Evolutionary conservation across 2,797 vertebrate genomes (phyloP).

Genomic region (Rhincodon typus): DNA sequence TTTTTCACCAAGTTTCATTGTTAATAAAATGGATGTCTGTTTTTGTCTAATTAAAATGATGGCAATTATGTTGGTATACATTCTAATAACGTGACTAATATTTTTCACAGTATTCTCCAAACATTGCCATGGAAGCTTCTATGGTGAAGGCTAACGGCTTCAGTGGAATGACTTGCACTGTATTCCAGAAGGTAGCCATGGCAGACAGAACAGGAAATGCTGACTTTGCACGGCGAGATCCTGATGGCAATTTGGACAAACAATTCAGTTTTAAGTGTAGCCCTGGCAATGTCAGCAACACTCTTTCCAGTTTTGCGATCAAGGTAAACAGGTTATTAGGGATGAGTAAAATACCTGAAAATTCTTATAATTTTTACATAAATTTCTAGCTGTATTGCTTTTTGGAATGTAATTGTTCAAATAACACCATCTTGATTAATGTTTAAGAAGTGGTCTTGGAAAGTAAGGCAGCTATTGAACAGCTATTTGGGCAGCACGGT

Average conservation of each 20-base stretch:
- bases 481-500: no score
- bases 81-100: neutral
- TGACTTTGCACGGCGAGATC: conserved; percentile 65
- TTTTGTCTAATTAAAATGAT: neutral
- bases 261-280: conserved; percentile 89
- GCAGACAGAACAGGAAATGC: conserved; percentile 65
- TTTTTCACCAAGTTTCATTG: neutral
- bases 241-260: conserved; percentile 70
- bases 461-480: neutral
- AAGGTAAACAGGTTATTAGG: conserved; percentile 61
- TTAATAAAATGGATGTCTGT: neutral
- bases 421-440: neutral
- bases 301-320: conserved; percentile 76
- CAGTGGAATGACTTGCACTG: conserved; percentile 89
- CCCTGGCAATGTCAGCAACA: conserved; percentile 70
- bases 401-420: neutral
- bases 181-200: conserved; percentile 77
- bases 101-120: conserved; percentile 75
- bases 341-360: neutral
- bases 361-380: neutral
- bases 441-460: neutral
- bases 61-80: neutral
- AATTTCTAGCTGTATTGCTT: neutral
- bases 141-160: conserved; percentile 75
- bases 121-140: conserved; percentile 89